Percentiles rank a stretch among this genome's conserved stretches.
These are phyloP conservation scores for Spea bombifrons DNA, from an alignment of 2,113 vertebrate species.

Conservation along the genomic window DNA sequence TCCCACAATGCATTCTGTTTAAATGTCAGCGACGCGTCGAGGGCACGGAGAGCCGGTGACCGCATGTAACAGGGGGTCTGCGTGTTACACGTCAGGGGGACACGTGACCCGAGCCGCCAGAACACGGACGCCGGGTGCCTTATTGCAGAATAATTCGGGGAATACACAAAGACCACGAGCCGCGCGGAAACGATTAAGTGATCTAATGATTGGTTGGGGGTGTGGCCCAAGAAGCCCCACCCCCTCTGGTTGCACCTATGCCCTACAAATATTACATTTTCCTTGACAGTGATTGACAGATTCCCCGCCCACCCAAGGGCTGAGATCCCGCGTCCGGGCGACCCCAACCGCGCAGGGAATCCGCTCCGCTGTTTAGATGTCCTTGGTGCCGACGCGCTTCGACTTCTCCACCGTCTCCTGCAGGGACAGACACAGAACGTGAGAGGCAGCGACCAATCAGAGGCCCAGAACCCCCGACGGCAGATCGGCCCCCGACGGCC, in stretches of 20 bases:
- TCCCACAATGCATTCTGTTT: not conserved
- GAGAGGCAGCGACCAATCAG: no score
- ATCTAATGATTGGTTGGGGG: not conserved
- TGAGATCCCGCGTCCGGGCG: constrained; percentile 34
- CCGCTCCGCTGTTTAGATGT: constrained; percentile 65
- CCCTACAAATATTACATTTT: constrained; percentile 18
- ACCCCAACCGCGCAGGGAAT: constrained; percentile 35
- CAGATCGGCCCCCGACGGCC: no score
- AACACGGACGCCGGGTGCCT: not conserved
- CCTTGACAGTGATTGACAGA: constrained; percentile 6
- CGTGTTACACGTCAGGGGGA: no score
- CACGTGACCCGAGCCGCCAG: no score
- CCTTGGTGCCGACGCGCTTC: constrained; percentile 85
- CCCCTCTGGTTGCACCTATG: constrained; percentile 17
- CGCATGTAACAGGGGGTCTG: no score
- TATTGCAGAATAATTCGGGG: not conserved
- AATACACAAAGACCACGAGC: no score
- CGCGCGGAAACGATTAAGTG: not conserved
- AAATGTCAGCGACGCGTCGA: not conserved
- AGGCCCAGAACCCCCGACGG: no score
- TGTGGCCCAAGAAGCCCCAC: not conserved
- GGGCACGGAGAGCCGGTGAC: no score
- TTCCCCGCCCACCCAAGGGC: constrained; percentile 15
- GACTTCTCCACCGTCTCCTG: constrained; percentile 91
- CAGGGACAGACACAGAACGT: constrained; percentile 26